Evolutionary conservation across 37 sponge, comb jelly and placozoan species (phyloP), one percentile per base, ranked within the genome.

Genomic region (Beroe forskalii): DNA sequence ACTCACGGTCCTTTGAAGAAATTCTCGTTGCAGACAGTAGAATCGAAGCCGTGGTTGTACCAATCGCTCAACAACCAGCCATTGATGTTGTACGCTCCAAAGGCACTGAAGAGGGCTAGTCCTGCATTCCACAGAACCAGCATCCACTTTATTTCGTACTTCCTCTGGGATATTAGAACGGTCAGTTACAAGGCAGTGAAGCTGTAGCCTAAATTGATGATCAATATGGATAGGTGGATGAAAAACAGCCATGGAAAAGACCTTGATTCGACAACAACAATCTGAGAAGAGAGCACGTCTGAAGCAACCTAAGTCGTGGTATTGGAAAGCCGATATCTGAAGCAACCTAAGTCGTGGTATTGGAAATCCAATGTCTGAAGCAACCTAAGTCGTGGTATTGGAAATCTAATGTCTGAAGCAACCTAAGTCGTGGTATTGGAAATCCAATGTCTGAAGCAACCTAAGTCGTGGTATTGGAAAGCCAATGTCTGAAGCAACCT

Each of bases 101-200:
- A 41, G 1, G 42, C 19, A 30, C 86, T 80, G 55, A 80, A 80
- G 2, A 39, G 17, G 0, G 86, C 86, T 24, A 80, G 86, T 23
- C 44, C 24, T 0, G 35, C 14, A 48, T 80, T 80, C 86, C 86
- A 80, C 9, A 80, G 0, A 12, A 37, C 86, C 86, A 80, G 35
- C 43, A 80, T 23, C 55, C 44, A 44, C 40, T 80, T 80, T 22
- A 37, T 80, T 24, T 80, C 55, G 55, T 43, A 38, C 31, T 80
- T 80, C 30, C 30, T 17, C 86, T 80, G 86, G 12, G 22, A 24
- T 55, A 19, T 9, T 55, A 19, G 17, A 17, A 55, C 9, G 60
- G 17, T 19, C 17, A 55, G 60, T 55, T 9, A 55, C 14, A 19
- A 19, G 9, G 9, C 60, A 55, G 17, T 17, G 60, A 9, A 55